Conservation (phyloP, 1,140 invertebrate genomes). For the Mya arenaria region DNA sequence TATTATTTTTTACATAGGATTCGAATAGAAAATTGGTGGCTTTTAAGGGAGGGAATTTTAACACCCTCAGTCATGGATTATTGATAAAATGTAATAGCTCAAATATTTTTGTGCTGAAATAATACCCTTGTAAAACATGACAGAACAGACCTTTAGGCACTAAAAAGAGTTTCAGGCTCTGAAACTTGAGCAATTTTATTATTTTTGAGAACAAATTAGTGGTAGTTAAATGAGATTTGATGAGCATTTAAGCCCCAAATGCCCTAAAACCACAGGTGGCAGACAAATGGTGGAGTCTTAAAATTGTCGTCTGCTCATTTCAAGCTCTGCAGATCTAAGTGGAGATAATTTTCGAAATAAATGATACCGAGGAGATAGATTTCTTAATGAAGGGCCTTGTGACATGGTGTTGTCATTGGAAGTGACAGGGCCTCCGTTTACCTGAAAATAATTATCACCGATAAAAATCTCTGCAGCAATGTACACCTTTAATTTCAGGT, state of each 20-base stretch:
- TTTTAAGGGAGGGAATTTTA: too few relatives aligned
- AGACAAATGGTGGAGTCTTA: not conserved
- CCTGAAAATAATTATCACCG: constrained; percentile 29
- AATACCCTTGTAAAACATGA: constrained; percentile 34
- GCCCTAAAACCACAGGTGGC: constrained; percentile 31
- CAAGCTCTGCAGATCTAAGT: constrained; percentile 21
- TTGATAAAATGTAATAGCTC: too few relatives aligned
- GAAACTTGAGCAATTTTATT: constrained; percentile 45
- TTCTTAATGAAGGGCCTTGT: constrained; percentile 26
- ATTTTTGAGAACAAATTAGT: constrained; percentile 45
- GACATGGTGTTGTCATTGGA: constrained; percentile 24
- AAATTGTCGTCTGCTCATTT: constrained; percentile 42
- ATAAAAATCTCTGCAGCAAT: constrained; percentile 14
- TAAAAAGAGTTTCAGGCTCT: constrained; percentile 17
- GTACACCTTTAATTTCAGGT: constrained; percentile 31
- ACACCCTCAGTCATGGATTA: too few relatives aligned
- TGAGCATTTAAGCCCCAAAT: not conserved
- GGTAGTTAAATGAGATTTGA: constrained; percentile 9
- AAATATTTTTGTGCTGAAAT: too few relatives aligned
- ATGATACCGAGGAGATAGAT: not conserved
- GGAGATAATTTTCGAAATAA: constrained; percentile 31
- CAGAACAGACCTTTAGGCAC: not conserved
- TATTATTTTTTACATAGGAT: too few relatives aligned
- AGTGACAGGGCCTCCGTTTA: constrained; percentile 12
- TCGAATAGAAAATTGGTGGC: too few relatives aligned